A percentile compares a stretch with the other conserved stretches of the same genome.
Conservation (phyloP, 2,888 invertebrate genomes). For the Apoda limacodes region DNA sequence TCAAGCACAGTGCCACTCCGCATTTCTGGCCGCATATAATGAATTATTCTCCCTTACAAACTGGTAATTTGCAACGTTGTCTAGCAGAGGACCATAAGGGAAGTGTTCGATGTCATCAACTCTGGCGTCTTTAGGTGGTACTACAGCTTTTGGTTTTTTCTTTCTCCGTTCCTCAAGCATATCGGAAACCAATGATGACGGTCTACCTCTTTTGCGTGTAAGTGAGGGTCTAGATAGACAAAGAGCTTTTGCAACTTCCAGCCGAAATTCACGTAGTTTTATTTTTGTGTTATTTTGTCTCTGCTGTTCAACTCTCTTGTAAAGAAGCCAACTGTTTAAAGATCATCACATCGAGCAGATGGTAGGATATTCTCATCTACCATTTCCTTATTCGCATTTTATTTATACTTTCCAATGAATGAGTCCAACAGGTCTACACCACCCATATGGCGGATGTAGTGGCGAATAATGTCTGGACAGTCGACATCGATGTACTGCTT, state of each 20-base stretch:
- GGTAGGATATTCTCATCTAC: too few relatives aligned
- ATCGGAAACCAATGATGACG: conserved; percentile 7
- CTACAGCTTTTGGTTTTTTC: conserved; percentile 10
- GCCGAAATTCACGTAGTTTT: too few relatives aligned
- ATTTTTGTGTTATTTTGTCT: too few relatives aligned
- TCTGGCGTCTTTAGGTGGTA: conserved; percentile 18
- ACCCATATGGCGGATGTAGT: too few relatives aligned
- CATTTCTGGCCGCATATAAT: conserved; percentile 18
- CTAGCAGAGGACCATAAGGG: conserved; percentile 17
- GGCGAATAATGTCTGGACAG: too few relatives aligned
- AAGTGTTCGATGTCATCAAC: conserved; percentile 17
- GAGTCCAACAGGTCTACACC: too few relatives aligned
- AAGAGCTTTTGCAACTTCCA: too few relatives aligned
- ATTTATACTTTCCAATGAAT: too few relatives aligned
- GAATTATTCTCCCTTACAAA: conserved; percentile 16
- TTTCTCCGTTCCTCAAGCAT: too few relatives aligned
- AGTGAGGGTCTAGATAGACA: conserved; percentile 9
- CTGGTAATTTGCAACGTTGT: conserved; percentile 19
- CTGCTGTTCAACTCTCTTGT: conserved; percentile 12
- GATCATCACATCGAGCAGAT: too few relatives aligned
- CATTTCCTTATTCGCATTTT: too few relatives aligned
- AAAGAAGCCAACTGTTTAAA: conserved; percentile 15
- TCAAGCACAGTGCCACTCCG: conserved; percentile 16
- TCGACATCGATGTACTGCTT: too few relatives aligned
- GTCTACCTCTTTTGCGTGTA: conserved; percentile 12